phyloP scores from a whole-genome alignment of 2,888 invertebrate genomes.

The Epinotia brunnichana region DNA sequence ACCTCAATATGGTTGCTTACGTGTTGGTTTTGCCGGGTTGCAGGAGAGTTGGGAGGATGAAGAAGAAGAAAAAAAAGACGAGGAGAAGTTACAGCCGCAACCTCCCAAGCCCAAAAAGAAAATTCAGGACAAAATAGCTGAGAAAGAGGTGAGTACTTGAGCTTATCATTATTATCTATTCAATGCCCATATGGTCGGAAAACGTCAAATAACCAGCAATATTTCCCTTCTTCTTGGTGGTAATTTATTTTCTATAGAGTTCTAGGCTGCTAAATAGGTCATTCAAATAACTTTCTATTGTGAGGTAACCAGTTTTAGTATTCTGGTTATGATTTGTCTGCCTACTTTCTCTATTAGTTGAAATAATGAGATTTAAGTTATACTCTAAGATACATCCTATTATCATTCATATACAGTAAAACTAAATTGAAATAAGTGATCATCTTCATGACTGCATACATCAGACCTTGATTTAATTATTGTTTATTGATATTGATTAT shows the following conservation, averaged over 20 bases:
- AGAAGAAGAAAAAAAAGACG: slow-evolving; percentile 91
- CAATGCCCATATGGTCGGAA: slow-evolving; percentile 28
- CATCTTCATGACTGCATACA: neutral
- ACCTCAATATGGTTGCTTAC: slow-evolving; percentile 72
- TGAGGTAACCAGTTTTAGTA: slow-evolving; percentile 24
- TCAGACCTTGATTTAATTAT: neutral
- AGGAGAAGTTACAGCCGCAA: slow-evolving; percentile 84
- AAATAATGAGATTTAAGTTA: neutral
- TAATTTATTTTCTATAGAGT: neutral
- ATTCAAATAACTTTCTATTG: slow-evolving; percentile 16
- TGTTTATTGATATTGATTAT: slow-evolving; percentile 14
- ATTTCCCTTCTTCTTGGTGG: neutral
- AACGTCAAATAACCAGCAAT: neutral
- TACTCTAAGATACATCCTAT: neutral
- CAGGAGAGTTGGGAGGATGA: slow-evolving; percentile 98
- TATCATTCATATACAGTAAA: neutral
- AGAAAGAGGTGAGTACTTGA: slow-evolving; percentile 88
- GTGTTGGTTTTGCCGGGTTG: slow-evolving; percentile 76
- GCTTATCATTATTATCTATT: neutral
- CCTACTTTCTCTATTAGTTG: slow-evolving; percentile 9
- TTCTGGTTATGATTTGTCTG: slow-evolving; percentile 11
- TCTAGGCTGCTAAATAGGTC: neutral
- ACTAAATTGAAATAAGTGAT: neutral
- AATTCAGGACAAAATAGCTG: slow-evolving; percentile 91
- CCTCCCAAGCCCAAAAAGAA: slow-evolving; percentile 89